Percentiles rank a stretch among this genome's conserved stretches.
Conservation (phyloP, 1,140 invertebrate genomes). For the Drosophila eugracilis region DNA sequence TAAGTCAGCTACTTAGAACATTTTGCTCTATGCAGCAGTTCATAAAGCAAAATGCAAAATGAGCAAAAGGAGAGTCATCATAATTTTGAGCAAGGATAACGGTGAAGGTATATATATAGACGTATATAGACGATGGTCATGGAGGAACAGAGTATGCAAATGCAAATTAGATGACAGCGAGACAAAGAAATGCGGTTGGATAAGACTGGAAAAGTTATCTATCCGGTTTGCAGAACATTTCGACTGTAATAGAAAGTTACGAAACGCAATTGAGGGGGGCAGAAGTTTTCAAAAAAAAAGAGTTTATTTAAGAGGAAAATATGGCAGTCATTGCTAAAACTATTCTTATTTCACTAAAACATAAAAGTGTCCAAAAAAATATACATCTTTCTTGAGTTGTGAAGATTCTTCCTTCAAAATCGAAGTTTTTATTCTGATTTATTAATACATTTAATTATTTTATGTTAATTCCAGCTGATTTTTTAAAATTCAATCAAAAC, state of each 20-base stretch:
- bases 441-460: too few relatives aligned
- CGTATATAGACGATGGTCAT: constrained; percentile 7
- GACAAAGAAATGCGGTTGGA: constrained; percentile 42
- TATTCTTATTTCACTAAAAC: too few relatives aligned
- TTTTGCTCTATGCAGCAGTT: constrained; percentile 72
- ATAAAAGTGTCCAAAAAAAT: too few relatives aligned
- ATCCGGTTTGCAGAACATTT: constrained; percentile 12
- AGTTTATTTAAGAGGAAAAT: neutral
- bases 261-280: neutral
- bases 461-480: too few relatives aligned
- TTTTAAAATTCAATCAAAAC: too few relatives aligned
- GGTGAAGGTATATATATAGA: neutral
- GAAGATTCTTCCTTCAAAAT: too few relatives aligned
- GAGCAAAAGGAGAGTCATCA: constrained; percentile 32
- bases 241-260: constrained; percentile 4
- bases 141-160: constrained; percentile 60
- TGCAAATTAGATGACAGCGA: constrained; percentile 71
- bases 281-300: neutral
- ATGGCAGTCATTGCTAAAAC: too few relatives aligned
- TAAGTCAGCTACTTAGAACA: constrained; percentile 77
- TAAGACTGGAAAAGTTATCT: constrained; percentile 17
- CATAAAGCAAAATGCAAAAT: constrained; percentile 66
- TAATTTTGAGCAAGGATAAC: constrained; percentile 38
- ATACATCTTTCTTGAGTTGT: too few relatives aligned
- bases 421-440: too few relatives aligned